Evolutionary conservation across 2,888 invertebrate species (phyloP), one percentile per base, ranked within the genome.

Genomic region (Dasypolia templi): DNA sequence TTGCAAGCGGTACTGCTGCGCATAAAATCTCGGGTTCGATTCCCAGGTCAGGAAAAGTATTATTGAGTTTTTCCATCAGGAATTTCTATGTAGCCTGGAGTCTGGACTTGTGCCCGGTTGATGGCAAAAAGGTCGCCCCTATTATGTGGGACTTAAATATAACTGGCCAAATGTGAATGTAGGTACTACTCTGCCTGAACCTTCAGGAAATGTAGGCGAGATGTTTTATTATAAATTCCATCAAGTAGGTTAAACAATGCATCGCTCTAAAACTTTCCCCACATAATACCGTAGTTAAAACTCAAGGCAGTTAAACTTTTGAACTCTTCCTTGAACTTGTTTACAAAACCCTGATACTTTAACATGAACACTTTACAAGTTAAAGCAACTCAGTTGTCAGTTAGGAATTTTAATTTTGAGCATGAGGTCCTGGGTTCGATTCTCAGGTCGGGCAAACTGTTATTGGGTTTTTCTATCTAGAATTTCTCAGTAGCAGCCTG

Each of bases 381-480:
- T 81, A 42, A 22, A 71, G 66, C 46, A 76, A 78, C 56, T 73
- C 67, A 71, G 66, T 75, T 81, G 71, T 75, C 82, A 81, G 82
- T 82, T 74, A 61, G 75, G 88, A 84, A 86, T 86, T 79, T 88
- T 80, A 87, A 83, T 81, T 79, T 80, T n/a, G n/a, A n/a, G n/a
- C n/a, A n/a, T n/a, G n/a, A n/a, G n/a, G n/a, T n/a, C n/a, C n/a
- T n/a, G n/a, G n/a, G n/a, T n/a, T n/a, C n/a, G n/a, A n/a, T n/a
- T n/a, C n/a, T n/a, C n/a, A n/a, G n/a, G n/a, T n/a, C n/a, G n/a
- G n/a, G n/a, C n/a, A n/a, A n/a, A n/a, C n/a, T n/a, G n/a, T n/a
- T n/a, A n/a, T n/a, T n/a, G n/a, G n/a, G n/a, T n/a, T n/a, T n/a
- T n/a, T n/a, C n/a, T n/a, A n/a, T n/a, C n/a, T n/a, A n/a, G n/a